These are phyloP conservation scores for Campylomormyrus numenius DNA, from an alignment of 2,113 vertebrate genomes.

Conservation along the genomic window DNA sequence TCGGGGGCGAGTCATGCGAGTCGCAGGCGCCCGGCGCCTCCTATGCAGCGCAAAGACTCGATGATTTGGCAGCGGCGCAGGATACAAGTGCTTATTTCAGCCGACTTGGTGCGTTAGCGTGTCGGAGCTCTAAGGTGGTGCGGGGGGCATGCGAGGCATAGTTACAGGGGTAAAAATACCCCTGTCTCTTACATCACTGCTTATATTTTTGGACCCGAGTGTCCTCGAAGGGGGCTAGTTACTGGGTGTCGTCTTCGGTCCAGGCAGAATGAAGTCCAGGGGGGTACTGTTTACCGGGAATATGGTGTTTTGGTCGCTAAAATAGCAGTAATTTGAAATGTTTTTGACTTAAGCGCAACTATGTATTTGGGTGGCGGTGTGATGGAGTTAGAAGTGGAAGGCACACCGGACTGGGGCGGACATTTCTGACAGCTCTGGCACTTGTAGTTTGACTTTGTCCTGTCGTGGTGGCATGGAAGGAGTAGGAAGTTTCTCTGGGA, in stretches of 20 bases:
- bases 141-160: constrained; percentile 34
- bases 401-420: neutral
- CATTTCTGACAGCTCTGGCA: neutral
- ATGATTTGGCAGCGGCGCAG: constrained; percentile 20
- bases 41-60: neutral
- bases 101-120: neutral
- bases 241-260: constrained; percentile 38
- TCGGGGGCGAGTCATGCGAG: neutral
- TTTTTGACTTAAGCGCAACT: neutral
- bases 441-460: constrained; percentile 54
- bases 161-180: constrained; percentile 64
- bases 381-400: neutral
- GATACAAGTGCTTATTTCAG: constrained; percentile 42
- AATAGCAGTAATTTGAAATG: neutral
- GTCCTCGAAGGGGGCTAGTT: constrained; percentile 11
- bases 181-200: constrained; percentile 48
- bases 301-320: neutral
- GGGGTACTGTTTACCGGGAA: neutral
- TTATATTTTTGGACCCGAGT: constrained; percentile 56
- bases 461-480: constrained; percentile 49
- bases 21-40: neutral
- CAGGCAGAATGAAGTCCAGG: constrained; percentile 28
- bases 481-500: constrained; percentile 24
- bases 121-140: neutral
- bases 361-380: neutral